Base-by-base conservation (phyloP, 2,888 invertebrate genomes). In the Odontomyia ornata region DNA sequence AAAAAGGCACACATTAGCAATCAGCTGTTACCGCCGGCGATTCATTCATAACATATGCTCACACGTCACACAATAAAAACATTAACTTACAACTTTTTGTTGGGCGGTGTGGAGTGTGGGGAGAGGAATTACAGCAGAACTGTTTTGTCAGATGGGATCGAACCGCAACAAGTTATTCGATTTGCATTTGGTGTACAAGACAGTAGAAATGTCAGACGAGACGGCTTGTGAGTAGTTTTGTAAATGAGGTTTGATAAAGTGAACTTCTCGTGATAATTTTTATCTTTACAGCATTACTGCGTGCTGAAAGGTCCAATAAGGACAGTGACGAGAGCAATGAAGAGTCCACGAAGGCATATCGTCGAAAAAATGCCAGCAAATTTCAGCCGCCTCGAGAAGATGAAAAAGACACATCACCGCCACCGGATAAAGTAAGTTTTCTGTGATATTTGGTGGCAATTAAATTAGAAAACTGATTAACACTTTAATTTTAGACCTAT, bases 401-500 rank as follows among this genome's bases (percentile, higher is more conserved):
- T 11, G 60, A 23, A 7, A 46, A 69, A 47, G 47, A 69, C 15
- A n/a, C 18, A n/a, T 25, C 47, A 27, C n/a, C 11, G 7, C 1
- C 46, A 25, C 69, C 69, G 18, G 43, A 21, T 23, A 21, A 69
- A 46, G 69, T 69, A 46, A 13, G 52, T 18, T 25, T 23, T 23
- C 25, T 23, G 18, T 52, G 52, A 52, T 52, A 18, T 52, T 60
- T 5, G 15, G 52, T 15, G 52, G 13, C 23, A 21, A 60, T 25
- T 25, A 21, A 64, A 30, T 52, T 25, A 52, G 5, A 27, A 25
- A 46, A 36, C 7, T 36, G 3, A 36, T 36, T 21, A n/a, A 13
- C 25, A 43, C 18, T 47, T 69, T 69, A 0, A 25, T 78, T 73
- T 2, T 76, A 86, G 86, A 84, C 86, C 1, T 85, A 84, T 77